These are phyloP conservation scores for Heliconius charithonia DNA, from an alignment of 2,888 invertebrate species.

Conservation along the genomic window DNA sequence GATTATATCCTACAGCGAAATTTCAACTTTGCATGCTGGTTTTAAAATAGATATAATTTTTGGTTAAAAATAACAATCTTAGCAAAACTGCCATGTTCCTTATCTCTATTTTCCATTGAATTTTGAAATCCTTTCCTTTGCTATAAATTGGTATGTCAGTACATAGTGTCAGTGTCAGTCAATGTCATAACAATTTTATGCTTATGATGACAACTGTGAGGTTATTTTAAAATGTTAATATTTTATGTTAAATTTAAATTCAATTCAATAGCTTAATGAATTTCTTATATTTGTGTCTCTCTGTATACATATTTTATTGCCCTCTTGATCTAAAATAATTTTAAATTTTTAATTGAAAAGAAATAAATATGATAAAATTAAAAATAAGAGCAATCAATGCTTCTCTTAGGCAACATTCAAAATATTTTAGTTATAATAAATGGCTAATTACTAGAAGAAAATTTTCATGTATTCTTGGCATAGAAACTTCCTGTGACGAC, in stretches of 20 bases:
- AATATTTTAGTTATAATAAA: not conserved
- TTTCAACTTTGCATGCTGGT: too few relatives aligned
- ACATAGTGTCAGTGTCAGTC: too few relatives aligned
- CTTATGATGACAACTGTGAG: not conserved
- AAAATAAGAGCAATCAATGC: not conserved
- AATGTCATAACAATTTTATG: not conserved
- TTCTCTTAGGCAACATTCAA: conserved; percentile 5
- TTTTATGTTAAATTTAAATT: not conserved
- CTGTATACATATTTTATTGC: not conserved
- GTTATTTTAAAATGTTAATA: not conserved
- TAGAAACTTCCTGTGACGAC: conserved; percentile 99
- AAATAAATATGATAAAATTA: conserved; percentile 9
- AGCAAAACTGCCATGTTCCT: too few relatives aligned
- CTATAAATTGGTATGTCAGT: not conserved
- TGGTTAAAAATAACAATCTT: too few relatives aligned
- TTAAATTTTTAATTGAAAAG: not conserved
- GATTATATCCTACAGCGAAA: too few relatives aligned
- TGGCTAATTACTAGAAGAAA: conserved; percentile 19
- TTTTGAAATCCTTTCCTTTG: too few relatives aligned
- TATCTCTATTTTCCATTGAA: too few relatives aligned
- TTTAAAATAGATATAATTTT: too few relatives aligned
- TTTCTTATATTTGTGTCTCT: not conserved
- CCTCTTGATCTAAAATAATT: not conserved
- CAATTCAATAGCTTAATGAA: not conserved
- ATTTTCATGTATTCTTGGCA: conserved; percentile 87